phyloP scores from a whole-genome alignment of 1,140 invertebrate genomes.

The Drosophila yakuba region DNA sequence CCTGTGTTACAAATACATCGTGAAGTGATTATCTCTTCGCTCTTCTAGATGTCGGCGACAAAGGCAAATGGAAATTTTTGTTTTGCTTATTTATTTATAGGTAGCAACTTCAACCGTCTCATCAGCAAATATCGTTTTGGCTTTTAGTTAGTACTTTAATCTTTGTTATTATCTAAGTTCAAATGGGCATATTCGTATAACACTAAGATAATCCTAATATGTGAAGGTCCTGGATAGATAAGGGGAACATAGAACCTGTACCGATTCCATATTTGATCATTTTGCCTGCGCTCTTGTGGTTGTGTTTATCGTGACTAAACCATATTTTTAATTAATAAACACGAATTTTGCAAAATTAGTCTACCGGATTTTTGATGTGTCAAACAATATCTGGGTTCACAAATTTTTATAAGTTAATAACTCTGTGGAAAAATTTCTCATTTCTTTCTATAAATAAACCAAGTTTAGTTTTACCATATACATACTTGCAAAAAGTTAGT shows the following conservation, averaged over 20 bases:
- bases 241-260: background rate
- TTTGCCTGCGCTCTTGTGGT: background rate
- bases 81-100: constrained; percentile 71
- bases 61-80: constrained; percentile 75
- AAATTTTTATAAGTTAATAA: constrained; percentile 21
- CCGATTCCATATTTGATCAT: background rate
- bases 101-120: constrained; percentile 3
- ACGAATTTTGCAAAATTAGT: background rate
- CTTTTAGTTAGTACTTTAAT: constrained; percentile 26
- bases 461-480: background rate
- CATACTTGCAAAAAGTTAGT: background rate
- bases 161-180: constrained; percentile 27
- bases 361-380: background rate
- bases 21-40: constrained; percentile 59
- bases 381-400: background rate
- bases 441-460: constrained; percentile 34
- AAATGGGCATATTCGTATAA: background rate
- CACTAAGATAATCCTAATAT: background rate
- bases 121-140: constrained; percentile 26
- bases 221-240: background rate
- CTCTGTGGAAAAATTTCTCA: constrained; percentile 24
- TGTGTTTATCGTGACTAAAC: background rate
- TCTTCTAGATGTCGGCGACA: constrained; percentile 42
- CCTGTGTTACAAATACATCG: constrained; percentile 46
- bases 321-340: background rate